A percentile compares a stretch with the other conserved stretches of the same genome.
These are phyloP conservation scores for Liopterus haemorrhoidalis DNA, from an alignment of 2,888 invertebrate genomes.

Conservation along the genomic window DNA sequence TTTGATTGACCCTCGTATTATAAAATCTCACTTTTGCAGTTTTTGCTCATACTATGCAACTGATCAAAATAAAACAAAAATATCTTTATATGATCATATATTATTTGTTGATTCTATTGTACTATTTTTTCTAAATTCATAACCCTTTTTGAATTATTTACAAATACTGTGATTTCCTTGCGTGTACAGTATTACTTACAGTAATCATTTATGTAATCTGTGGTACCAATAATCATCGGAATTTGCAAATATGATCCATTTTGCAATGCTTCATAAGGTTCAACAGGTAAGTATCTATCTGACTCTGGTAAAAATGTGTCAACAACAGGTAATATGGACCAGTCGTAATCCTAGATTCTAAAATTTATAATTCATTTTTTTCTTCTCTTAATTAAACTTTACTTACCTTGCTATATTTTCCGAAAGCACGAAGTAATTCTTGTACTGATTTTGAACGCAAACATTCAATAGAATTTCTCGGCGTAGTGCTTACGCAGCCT, in stretches of 20 bases:
- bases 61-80: too few relatives aligned
- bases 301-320: conserved; percentile 56
- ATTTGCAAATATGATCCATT: conserved; percentile 53
- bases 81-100: too few relatives aligned
- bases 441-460: conserved; percentile 55
- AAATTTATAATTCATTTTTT: conserved; percentile 22
- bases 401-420: conserved; percentile 49
- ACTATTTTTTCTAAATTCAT: too few relatives aligned
- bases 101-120: too few relatives aligned
- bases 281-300: conserved; percentile 56
- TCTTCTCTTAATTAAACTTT: neutral
- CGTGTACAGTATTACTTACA: too few relatives aligned
- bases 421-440: conserved; percentile 55
- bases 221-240: conserved; percentile 62
- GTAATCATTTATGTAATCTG: too few relatives aligned
- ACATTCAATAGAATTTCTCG: conserved; percentile 53
- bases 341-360: conserved; percentile 55
- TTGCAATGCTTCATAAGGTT: conserved; percentile 51
- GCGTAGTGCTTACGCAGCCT: conserved; percentile 50
- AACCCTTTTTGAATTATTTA: too few relatives aligned
- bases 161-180: too few relatives aligned
- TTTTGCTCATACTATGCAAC: too few relatives aligned
- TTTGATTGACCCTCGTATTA: too few relatives aligned
- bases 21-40: too few relatives aligned
- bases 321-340: conserved; percentile 57